phyloP scores from a whole-genome alignment of 2,888 invertebrate species.

The Steromphala cineraria region DNA sequence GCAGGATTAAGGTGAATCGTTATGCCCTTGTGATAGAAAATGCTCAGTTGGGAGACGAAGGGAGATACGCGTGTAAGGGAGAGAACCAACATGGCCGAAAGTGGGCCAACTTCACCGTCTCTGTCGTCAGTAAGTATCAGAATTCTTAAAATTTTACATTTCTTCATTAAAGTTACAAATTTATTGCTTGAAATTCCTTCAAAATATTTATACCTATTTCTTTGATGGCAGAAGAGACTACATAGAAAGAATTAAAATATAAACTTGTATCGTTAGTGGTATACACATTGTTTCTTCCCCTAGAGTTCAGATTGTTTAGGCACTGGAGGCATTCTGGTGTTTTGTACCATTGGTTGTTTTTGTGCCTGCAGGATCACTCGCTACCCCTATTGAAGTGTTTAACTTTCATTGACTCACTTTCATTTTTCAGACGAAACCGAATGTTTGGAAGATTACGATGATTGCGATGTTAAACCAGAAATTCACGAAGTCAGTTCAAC shows the following conservation, averaged over 20 bases:
- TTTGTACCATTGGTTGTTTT: too few relatives aligned
- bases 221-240: too few relatives aligned
- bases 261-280: too few relatives aligned
- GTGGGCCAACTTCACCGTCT: slow-evolving; percentile 59
- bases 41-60: slow-evolving; percentile 47
- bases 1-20: slow-evolving; percentile 48
- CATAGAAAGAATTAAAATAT: too few relatives aligned
- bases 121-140: slow-evolving; percentile 39
- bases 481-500: background rate
- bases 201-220: too few relatives aligned
- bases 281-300: too few relatives aligned
- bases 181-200: background rate
- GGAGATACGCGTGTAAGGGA: slow-evolving; percentile 56
- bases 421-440: background rate
- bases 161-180: background rate
- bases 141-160: background rate
- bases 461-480: background rate
- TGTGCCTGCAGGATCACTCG: too few relatives aligned
- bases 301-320: too few relatives aligned
- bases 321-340: too few relatives aligned
- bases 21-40: slow-evolving; percentile 49
- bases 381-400: too few relatives aligned
- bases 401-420: background rate
- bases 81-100: slow-evolving; percentile 52
- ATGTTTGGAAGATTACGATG: background rate